Evolutionary conservation across 1,140 invertebrate genomes (phyloP).

Genomic region (Drosophila arizonae): DNA sequence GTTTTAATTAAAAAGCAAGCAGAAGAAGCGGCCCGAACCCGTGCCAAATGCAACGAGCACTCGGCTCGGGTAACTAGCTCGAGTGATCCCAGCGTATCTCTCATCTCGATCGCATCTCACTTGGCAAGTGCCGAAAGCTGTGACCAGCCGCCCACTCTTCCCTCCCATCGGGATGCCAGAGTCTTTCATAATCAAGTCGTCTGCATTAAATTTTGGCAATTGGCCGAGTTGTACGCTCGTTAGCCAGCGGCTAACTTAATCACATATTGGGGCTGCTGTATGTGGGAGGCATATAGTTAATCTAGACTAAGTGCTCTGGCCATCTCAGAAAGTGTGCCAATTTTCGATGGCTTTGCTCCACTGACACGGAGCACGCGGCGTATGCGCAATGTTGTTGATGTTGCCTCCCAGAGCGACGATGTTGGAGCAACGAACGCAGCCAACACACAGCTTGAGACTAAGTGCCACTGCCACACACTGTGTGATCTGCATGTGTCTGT

Average conservation of each 20-base stretch:
- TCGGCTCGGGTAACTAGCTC: constrained; percentile 18
- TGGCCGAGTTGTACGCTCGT: constrained; percentile 74
- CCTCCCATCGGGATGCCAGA: not conserved
- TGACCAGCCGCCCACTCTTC: not conserved
- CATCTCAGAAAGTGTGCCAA: constrained; percentile 67
- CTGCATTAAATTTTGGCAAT: constrained; percentile 73
- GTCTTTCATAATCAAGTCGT: constrained; percentile 72
- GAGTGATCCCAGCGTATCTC: constrained; percentile 1
- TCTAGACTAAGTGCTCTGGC: not conserved
- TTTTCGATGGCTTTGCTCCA: constrained; percentile 62
- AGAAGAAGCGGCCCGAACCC: constrained; percentile 7
- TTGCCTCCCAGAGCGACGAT: constrained; percentile 65
- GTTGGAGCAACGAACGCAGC: constrained; percentile 31
- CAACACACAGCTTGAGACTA: constrained; percentile 71
- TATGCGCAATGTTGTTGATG: constrained; percentile 73
- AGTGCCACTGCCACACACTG: constrained; percentile 51
- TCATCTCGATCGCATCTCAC: not conserved
- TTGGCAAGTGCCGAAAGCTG: constrained; percentile 21
- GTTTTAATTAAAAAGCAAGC: constrained; percentile 56
- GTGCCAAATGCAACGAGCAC: constrained; percentile 35
- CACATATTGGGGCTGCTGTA: constrained; percentile 53
- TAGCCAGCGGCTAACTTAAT: constrained; percentile 45
- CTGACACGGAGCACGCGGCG: constrained; percentile 60
- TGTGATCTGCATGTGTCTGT: not conserved
- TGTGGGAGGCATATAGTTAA: not conserved